phyloP scores from a whole-genome alignment of 2,113 vertebrate species.

The Oreochromis spilurus region DNA sequence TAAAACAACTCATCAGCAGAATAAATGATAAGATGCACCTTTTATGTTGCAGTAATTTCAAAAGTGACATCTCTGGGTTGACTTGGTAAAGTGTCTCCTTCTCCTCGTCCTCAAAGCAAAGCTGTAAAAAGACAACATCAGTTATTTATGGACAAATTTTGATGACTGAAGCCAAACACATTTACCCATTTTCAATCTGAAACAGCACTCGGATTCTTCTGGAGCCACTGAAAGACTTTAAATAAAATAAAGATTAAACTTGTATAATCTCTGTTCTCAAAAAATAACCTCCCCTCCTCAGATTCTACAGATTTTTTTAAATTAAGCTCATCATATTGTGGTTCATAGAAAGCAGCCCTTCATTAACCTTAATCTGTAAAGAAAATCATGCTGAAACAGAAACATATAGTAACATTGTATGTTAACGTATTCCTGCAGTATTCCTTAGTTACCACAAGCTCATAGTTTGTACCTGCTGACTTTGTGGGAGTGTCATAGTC shows the following conservation, averaged over 20 bases:
- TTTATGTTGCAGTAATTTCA: conserved; percentile 78
- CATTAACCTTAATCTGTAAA: no score
- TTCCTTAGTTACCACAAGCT: no score
- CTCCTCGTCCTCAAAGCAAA: conserved; percentile 87
- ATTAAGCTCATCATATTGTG: neutral
- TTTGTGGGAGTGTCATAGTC: neutral
- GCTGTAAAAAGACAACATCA: conserved; percentile 19
- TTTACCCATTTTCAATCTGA: neutral
- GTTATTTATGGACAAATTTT: neutral
- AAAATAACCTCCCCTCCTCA: neutral
- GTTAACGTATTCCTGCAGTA: no score
- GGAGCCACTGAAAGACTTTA: neutral
- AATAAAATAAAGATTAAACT: no score
- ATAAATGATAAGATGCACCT: conserved; percentile 65
- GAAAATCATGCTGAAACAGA: no score
- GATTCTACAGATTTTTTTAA: neutral
- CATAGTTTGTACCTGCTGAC: conserved; percentile 63
- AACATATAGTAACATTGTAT: no score
- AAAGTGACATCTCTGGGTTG: conserved; percentile 69
- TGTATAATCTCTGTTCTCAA: no score
- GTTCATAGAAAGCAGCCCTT: no score
- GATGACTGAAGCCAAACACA: neutral
- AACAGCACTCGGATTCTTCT: neutral
- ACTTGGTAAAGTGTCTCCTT: conserved; percentile 76
- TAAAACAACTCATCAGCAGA: neutral